phyloP scores from a whole-genome alignment of 2,888 invertebrate genomes.

The Therioaphis trifolii region DNA sequence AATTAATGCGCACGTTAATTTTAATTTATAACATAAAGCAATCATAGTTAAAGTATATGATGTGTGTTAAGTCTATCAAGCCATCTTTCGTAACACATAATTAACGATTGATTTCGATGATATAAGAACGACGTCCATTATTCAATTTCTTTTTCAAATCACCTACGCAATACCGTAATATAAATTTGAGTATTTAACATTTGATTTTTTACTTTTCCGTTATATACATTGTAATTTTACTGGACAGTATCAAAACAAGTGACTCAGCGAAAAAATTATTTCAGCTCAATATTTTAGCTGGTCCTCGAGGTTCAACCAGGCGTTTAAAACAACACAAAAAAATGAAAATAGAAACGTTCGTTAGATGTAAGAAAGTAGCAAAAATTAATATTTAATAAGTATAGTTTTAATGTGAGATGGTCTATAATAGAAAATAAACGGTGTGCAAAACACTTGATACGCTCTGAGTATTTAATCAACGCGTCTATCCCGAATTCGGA shows the following conservation, averaged over 20 bases:
- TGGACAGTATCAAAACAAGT: slow-evolving; percentile 8
- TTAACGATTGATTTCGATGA: slow-evolving; percentile 30
- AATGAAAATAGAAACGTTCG: slow-evolving; percentile 14
- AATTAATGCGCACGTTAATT: neutral
- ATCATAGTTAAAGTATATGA: neutral
- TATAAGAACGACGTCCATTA: neutral
- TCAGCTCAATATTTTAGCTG: neutral
- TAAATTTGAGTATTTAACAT: too few species aligned
- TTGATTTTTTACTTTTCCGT: neutral
- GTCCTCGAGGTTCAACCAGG: slow-evolving; percentile 25
- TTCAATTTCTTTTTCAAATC: neutral
- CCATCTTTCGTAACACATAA: neutral
- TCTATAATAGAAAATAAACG: neutral
- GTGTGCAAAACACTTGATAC: neutral
- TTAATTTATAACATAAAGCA: slow-evolving; percentile 9
- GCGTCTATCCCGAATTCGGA: neutral
- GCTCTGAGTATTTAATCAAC: slow-evolving; percentile 17
- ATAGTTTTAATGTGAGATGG: neutral
- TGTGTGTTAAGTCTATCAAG: neutral
- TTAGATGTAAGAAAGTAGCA: neutral
- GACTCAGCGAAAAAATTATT: slow-evolving; percentile 10
- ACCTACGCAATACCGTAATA: neutral
- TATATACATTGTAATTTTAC: neutral
- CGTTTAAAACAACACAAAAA: slow-evolving; percentile 20
- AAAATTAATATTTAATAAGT: neutral